Conservation (phyloP, 2,797 vertebrate genomes). For the Peromyscus nudipes region DNA sequence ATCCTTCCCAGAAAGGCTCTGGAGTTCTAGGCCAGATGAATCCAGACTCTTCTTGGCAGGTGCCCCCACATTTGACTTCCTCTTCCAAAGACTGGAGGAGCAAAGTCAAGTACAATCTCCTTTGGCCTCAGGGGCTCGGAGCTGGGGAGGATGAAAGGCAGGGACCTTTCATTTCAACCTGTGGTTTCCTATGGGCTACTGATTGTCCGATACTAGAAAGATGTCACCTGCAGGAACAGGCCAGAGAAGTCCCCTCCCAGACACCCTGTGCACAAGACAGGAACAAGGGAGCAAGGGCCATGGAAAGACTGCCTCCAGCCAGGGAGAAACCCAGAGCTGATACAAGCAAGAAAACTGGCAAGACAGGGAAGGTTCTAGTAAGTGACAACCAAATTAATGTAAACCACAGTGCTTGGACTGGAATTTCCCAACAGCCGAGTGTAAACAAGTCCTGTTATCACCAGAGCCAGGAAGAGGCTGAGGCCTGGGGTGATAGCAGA, state of each 20-base stretch:
- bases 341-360: neutral
- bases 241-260: neutral
- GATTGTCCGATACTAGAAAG: neutral
- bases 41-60: neutral
- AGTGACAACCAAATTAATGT: neutral
- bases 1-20: neutral
- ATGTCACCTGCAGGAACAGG: neutral
- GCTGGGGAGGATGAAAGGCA: rapidly evolving
- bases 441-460: neutral
- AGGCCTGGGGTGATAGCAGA: rapidly evolving
- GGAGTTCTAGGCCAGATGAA: neutral
- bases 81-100: neutral
- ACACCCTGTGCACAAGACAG: no score
- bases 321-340: neutral
- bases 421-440: neutral
- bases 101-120: neutral
- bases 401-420: neutral
- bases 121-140: neutral
- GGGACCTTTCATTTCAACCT: rapidly evolving
- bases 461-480: neutral
- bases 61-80: neutral
- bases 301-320: neutral
- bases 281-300: neutral
- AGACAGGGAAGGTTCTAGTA: neutral
- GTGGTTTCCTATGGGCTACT: neutral